A percentile compares a stretch with the other conserved stretches of the same genome.
These are phyloP conservation scores for Hydrochoerus hydrochaeris DNA, from an alignment of 2,113 vertebrate genomes.

Conservation along the genomic window DNA sequence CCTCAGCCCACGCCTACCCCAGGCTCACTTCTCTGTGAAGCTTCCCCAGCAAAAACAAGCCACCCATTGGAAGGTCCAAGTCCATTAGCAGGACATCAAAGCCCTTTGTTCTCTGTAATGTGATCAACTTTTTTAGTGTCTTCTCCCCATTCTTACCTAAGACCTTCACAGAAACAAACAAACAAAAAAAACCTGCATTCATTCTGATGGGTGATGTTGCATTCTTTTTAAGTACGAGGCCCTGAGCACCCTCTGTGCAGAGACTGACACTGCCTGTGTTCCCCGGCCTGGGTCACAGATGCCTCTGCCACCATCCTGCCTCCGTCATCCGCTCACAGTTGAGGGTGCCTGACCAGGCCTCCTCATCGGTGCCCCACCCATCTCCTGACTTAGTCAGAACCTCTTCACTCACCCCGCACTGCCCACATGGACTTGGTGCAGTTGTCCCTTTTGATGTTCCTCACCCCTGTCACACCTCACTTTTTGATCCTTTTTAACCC, in stretches of 20 bases:
- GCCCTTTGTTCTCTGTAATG: not conserved
- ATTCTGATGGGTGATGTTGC: not conserved
- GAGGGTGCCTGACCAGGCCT: not conserved
- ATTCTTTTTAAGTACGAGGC: not conserved
- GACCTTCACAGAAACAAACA: not conserved
- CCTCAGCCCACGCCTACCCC: not conserved
- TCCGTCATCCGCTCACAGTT: not conserved
- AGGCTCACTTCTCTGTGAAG: not conserved
- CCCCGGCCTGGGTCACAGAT: not conserved
- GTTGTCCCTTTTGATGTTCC: not conserved
- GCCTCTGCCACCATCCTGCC: too few species aligned
- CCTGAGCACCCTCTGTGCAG: not conserved
- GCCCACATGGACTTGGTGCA: not conserved
- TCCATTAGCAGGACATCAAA: not conserved
- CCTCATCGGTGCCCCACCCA: not conserved
- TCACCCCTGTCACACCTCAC: not conserved
- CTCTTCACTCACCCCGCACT: not conserved
- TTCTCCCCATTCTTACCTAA: not conserved
- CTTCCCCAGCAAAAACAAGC: not conserved
- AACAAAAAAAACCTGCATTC: not conserved
- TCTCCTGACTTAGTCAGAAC: not conserved
- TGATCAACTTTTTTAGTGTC: not conserved
- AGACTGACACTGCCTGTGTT: too few species aligned
- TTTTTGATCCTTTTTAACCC: not conserved
- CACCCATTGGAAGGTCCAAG: not conserved